A percentile compares a stretch with the other conserved stretches of the same genome.
Conservation (phyloP, 2,797 vertebrate species). For the Crocidura indochinensis region DNA sequence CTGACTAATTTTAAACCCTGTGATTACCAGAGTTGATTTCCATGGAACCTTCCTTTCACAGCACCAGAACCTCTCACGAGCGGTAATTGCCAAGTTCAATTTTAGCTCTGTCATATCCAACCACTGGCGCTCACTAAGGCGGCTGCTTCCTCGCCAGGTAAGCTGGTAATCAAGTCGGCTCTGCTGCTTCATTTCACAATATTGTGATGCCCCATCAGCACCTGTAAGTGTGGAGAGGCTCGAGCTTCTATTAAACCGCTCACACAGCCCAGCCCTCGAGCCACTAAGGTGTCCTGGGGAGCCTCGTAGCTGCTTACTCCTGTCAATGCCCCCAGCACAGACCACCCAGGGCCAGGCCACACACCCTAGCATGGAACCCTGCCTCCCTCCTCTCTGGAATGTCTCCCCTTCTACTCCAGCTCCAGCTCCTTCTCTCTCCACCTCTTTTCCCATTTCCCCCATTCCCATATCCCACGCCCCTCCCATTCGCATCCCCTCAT, state of each 20-base stretch:
- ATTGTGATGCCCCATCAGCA: constrained; percentile 91
- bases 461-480: too few species aligned
- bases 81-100: constrained; percentile 92
- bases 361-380: rapidly evolving
- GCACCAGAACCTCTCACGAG: constrained; percentile 82
- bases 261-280: constrained; percentile 67
- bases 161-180: constrained; percentile 89
- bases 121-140: constrained; percentile 68
- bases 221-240: constrained; percentile 87
- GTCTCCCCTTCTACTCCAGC: background rate
- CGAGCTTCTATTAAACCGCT: constrained; percentile 87
- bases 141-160: constrained; percentile 88
- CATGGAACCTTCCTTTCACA: constrained; percentile 90
- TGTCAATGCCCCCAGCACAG: rapidly evolving
- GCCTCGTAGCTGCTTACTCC: background rate
- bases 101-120: constrained; percentile 91
- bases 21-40: constrained; percentile 92
- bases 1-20: constrained; percentile 92
- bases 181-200: constrained; percentile 90
- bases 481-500: too few species aligned
- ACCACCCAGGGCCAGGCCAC: rapidly evolving
- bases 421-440: background rate
- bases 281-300: constrained; percentile 23
- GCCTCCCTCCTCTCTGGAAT: too few species aligned
- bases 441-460: background rate